A percentile compares a stretch with the other conserved stretches of the same genome.
These are phyloP conservation scores for Sebastes oblongus DNA, from an alignment of 2,797 vertebrate genomes.

Conservation along the genomic window DNA sequence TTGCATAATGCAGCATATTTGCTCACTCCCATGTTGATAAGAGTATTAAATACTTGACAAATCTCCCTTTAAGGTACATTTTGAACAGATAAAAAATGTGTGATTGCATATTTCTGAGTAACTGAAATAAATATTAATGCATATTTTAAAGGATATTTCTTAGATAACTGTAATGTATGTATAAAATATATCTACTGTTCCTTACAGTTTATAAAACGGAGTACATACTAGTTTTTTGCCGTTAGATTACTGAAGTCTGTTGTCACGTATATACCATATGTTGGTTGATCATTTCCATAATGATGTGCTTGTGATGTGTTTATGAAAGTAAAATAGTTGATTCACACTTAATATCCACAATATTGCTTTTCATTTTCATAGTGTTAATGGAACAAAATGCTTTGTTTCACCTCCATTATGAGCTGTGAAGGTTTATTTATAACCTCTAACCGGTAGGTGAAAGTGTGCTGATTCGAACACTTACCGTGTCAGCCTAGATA, in stretches of 20 bases:
- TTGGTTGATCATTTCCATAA: neutral
- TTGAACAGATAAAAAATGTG: too few relatives aligned
- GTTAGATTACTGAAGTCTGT: neutral
- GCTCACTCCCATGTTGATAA: too few relatives aligned
- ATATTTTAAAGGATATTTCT: neutral
- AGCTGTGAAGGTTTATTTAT: neutral
- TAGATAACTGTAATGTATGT: neutral
- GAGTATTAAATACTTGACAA: too few relatives aligned
- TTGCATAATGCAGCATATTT: too few relatives aligned
- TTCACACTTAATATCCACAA: neutral
- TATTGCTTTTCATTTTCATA: neutral
- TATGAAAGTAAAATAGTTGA: neutral
- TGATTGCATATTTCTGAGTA: neutral
- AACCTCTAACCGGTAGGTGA: neutral
- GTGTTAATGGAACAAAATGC: neutral
- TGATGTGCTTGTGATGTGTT: neutral
- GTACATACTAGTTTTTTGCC: neutral
- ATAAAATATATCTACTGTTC: neutral
- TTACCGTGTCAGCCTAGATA: slow-evolving; percentile 28
- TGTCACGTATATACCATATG: neutral
- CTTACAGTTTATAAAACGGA: neutral
- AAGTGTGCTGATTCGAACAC: neutral
- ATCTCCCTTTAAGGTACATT: too few relatives aligned
- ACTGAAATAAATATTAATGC: neutral
- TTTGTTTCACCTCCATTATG: neutral